Percentiles rank a stretch among this genome's conserved stretches.
Evolutionary conservation across 2,888 invertebrate species (phyloP).

Genomic region (Machimus atricapillus): DNA sequence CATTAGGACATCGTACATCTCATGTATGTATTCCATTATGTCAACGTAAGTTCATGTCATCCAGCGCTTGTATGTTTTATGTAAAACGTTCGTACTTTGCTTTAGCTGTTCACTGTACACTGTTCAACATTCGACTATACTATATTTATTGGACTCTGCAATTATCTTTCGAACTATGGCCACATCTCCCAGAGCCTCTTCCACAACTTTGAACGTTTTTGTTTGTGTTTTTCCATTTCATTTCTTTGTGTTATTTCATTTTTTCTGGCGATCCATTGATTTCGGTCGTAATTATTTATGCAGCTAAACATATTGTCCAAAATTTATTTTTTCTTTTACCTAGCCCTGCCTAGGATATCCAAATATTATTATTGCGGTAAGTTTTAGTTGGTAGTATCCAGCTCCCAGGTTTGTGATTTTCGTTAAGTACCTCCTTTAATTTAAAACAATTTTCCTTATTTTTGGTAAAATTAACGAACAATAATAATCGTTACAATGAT

Average conservation of each 20-base stretch:
- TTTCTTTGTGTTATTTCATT: constrained; percentile 22
- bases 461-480: constrained; percentile 2
- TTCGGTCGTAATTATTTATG: constrained; percentile 5
- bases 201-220: constrained; percentile 2
- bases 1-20: not conserved
- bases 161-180: not conserved
- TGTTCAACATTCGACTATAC: not conserved
- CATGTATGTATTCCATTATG: not conserved
- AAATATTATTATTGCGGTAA: constrained; percentile 72
- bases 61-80: not conserved
- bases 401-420: not conserved
- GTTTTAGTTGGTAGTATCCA: constrained; percentile 54
- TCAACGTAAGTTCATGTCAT: not conserved
- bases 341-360: constrained; percentile 70
- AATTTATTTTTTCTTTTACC: constrained; percentile 51
- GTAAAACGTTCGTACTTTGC: not conserved
- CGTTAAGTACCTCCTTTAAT: not conserved
- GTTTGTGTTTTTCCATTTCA: constrained; percentile 30
- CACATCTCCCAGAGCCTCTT: not conserved
- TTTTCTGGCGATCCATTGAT: constrained; percentile 16
- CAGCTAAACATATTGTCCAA: constrained; percentile 28
- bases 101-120: not conserved
- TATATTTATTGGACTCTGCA: not conserved
- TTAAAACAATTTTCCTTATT: not conserved
- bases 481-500: not conserved